Percentiles rank a stretch among this genome's conserved stretches.
These are phyloP conservation scores for Notothenia rossii DNA, from an alignment of 2,113 vertebrate genomes.

Conservation along the genomic window DNA sequence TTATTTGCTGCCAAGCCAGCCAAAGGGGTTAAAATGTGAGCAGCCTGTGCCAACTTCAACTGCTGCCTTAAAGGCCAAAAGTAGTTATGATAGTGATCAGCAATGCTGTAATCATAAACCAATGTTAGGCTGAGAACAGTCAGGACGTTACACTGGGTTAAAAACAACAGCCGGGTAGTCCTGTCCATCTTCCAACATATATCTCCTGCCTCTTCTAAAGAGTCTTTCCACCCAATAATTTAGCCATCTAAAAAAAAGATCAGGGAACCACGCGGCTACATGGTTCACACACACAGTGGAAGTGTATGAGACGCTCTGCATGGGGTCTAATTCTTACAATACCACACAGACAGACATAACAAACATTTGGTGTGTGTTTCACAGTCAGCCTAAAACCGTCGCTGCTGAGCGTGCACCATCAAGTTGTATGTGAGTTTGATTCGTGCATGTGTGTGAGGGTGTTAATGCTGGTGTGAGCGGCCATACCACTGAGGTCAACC, in stretches of 20 bases:
- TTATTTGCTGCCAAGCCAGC: background rate
- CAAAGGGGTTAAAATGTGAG: constrained; percentile 13
- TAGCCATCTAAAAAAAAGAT: constrained; percentile 24
- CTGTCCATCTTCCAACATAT: constrained; percentile 36
- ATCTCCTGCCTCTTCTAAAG: constrained; percentile 28
- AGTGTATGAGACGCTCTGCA: constrained; percentile 44
- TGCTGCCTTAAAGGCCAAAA: constrained; percentile 12
- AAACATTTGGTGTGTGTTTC: constrained; percentile 20
- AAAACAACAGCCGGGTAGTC: background rate
- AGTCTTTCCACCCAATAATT: constrained; percentile 35
- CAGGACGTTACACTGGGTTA: background rate
- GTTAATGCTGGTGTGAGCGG: constrained; percentile 18
- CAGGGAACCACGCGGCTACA: constrained; percentile 10
- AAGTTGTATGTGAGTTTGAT: constrained; percentile 1
- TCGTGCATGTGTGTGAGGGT: constrained; percentile 3
- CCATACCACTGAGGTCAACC: constrained; percentile 75
- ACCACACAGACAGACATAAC: constrained; percentile 51
- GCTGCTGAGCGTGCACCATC: background rate
- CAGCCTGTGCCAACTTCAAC: constrained; percentile 17
- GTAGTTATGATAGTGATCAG: constrained; percentile 21
- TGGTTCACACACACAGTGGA: constrained; percentile 48
- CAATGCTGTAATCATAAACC: constrained; percentile 27
- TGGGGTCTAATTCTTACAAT: constrained; percentile 48
- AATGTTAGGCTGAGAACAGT: constrained; percentile 3
- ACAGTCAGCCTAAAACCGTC: background rate